phyloP scores from a whole-genome alignment of 2,113 vertebrate genomes.

The Calypte anna region DNA sequence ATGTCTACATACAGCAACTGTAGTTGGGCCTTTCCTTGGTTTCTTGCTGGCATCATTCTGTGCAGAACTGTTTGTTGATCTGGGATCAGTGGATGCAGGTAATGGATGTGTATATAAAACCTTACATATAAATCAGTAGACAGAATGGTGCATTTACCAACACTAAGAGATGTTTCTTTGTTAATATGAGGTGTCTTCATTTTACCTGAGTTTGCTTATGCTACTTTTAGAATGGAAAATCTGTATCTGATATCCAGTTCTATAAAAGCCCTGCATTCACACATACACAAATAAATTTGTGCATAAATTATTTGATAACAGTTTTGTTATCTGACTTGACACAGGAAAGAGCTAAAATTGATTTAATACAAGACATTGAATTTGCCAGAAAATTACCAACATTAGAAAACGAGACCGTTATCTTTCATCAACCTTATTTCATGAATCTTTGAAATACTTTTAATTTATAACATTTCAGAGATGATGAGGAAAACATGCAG shows the following conservation, averaged over 20 bases:
- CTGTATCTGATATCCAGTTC: background rate
- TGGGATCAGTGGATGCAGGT: conserved; percentile 88
- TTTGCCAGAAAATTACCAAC: background rate
- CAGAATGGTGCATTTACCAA: background rate
- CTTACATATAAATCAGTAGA: too few relatives aligned
- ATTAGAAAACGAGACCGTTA: background rate
- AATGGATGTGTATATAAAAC: conserved; percentile 23
- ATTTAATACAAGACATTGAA: background rate
- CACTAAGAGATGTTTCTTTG: background rate
- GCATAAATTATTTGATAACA: background rate
- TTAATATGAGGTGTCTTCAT: background rate
- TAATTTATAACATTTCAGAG: background rate
- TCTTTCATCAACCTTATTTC: background rate
- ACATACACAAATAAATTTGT: background rate
- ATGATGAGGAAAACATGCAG: background rate
- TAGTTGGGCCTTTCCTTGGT: conserved; percentile 89
- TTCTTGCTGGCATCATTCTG: conserved; percentile 88
- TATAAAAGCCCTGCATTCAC: background rate
- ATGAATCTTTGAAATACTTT: background rate
- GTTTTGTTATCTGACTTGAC: background rate
- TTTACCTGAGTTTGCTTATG: background rate
- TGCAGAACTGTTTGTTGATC: conserved; percentile 90
- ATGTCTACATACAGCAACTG: conserved; percentile 85
- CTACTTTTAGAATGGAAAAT: background rate
- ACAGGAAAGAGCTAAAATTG: background rate